Evolutionary conservation across 1,140 invertebrate genomes (phyloP).

Genomic region (Stratiolaelaps scimitus): DNA sequence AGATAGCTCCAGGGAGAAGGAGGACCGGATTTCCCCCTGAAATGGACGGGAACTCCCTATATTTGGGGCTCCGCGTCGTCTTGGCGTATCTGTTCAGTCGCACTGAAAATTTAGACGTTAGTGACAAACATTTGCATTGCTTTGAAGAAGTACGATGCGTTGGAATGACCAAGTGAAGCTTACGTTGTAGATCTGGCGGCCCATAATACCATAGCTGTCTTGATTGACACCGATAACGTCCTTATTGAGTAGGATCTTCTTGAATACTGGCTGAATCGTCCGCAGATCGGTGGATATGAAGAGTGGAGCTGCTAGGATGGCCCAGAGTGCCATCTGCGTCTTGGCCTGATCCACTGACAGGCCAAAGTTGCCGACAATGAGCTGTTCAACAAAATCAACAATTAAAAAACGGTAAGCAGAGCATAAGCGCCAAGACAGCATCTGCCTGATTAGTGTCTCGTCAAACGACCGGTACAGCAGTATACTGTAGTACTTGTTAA

Average conservation of each 20-base stretch:
- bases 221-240: conserved; percentile 42
- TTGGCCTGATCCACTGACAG: conserved; percentile 40
- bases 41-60: too few species aligned
- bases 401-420: not conserved
- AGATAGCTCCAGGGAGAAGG: too few species aligned
- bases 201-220: conserved; percentile 42
- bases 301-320: conserved; percentile 43
- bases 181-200: conserved; percentile 39
- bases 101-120: too few species aligned
- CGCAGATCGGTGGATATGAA: conserved; percentile 44
- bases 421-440: not conserved
- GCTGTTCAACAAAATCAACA: conserved; percentile 35
- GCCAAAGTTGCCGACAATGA: conserved; percentile 41
- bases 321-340: conserved; percentile 44
- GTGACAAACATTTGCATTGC: too few species aligned
- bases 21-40: too few species aligned
- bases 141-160: too few species aligned
- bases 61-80: too few species aligned
- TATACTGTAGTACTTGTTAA: too few species aligned
- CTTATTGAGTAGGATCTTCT: conserved; percentile 39
- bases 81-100: too few species aligned
- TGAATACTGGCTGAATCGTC: conserved; percentile 37
- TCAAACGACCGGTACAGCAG: not conserved
- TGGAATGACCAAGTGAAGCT: not conserved
- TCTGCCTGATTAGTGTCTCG: not conserved